These are phyloP conservation scores for Hirudo medicinalis DNA, from an alignment of 1,140 invertebrate species.

Conservation along the genomic window DNA sequence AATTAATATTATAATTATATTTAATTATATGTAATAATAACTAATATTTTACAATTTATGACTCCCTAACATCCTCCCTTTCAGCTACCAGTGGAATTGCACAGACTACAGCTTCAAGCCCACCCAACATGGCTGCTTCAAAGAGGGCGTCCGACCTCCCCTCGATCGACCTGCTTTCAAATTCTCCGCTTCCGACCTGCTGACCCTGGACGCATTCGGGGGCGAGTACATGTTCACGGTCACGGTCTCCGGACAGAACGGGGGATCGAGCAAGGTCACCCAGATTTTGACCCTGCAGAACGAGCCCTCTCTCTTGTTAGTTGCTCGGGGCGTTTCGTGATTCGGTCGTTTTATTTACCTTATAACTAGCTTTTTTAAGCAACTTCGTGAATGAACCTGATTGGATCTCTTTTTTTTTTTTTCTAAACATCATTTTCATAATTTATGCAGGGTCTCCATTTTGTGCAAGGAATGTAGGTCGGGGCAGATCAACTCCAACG, in stretches of 20 bases:
- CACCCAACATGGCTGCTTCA: neutral
- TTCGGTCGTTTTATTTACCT: neutral
- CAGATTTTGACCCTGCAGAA: neutral
- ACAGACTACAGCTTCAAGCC: neutral
- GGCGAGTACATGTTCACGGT: neutral
- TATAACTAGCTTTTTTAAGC: no score
- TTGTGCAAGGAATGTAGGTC: neutral
- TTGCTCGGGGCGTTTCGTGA: neutral
- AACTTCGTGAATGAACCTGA: no score
- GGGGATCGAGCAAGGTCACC: neutral
- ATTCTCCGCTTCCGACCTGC: neutral
- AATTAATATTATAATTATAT: neutral
- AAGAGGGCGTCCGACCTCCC: neutral
- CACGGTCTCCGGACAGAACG: neutral
- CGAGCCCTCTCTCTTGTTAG: neutral
- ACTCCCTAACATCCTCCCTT: neutral
- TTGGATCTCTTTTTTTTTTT: no score
- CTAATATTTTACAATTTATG: neutral
- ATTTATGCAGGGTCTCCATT: neutral
- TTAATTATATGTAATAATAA: no score
- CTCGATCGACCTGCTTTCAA: neutral
- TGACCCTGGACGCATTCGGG: neutral
- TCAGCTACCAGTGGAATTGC: conserved; percentile 1
- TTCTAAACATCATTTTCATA: no score
- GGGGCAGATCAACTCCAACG: neutral